Percentiles rank a stretch among this genome's conserved stretches.
Evolutionary conservation across 2,888 invertebrate genomes (phyloP).

Genomic region (Pseudolycoriella hygida): DNA sequence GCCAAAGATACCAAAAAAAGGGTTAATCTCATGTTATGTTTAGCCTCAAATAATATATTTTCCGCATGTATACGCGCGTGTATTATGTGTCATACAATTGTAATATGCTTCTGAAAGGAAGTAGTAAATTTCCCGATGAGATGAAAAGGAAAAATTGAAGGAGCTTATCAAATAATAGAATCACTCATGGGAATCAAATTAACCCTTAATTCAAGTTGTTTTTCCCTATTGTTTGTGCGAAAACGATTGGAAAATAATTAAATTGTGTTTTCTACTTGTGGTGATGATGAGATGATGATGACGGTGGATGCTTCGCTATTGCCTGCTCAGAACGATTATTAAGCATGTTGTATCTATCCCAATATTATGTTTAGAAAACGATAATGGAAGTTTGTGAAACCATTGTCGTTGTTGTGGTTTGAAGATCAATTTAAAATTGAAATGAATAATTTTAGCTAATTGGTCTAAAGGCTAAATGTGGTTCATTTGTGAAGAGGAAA

Average conservation of each 20-base stretch:
- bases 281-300: background rate
- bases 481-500: no score
- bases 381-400: no score
- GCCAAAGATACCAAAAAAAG: background rate
- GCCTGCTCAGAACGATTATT: no score
- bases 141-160: constrained; percentile 4
- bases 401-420: background rate
- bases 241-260: constrained; percentile 9
- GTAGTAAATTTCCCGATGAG: constrained; percentile 5
- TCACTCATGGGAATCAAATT: constrained; percentile 12
- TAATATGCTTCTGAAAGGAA: constrained; percentile 1
- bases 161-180: constrained; percentile 9
- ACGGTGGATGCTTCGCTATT: no score
- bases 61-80: no score
- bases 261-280: background rate
- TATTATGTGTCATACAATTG: no score
- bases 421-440: background rate
- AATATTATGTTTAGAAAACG: no score
- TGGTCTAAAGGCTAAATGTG: no score
- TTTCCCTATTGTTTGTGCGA: constrained; percentile 8
- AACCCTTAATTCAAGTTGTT: constrained; percentile 7
- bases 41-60: background rate
- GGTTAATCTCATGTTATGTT: constrained; percentile 3
- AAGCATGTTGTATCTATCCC: background rate
- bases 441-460: no score